Conservation (phyloP, 2,113 vertebrate species). For the Austrofundulus limnaeus region DNA sequence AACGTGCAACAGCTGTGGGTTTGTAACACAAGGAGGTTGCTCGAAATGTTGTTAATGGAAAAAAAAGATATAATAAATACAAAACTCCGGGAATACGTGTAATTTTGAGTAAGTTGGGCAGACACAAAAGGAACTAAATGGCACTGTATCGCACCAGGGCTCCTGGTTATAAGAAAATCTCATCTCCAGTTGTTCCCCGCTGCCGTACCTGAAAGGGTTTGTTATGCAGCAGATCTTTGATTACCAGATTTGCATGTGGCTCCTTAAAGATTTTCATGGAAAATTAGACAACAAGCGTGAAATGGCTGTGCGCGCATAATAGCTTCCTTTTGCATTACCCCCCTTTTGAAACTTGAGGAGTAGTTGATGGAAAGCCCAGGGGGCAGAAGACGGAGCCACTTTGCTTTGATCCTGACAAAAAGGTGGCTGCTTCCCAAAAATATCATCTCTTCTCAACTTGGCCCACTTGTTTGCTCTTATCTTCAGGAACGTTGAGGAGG, state of each 20-base stretch:
- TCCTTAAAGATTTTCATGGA: conserved; percentile 34
- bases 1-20: conserved; percentile 34
- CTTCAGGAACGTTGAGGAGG: conserved; percentile 59
- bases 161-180: conserved; percentile 9
- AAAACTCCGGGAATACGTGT: conserved; percentile 1
- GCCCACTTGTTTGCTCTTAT: conserved; percentile 73
- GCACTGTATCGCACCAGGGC: neutral
- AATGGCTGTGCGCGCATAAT: conserved; percentile 23
- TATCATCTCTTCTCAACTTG: conserved; percentile 62
- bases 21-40: conserved; percentile 17
- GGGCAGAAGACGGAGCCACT: conserved; percentile 54
- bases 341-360: conserved; percentile 52
- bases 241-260: conserved; percentile 29
- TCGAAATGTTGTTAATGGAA: conserved; percentile 32
- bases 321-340: conserved; percentile 47
- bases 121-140: conserved; percentile 20
- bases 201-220: conserved; percentile 4
- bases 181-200: neutral
- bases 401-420: conserved; percentile 69
- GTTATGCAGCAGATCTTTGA: conserved; percentile 23
- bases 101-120: neutral
- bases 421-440: conserved; percentile 66
- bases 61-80: conserved; percentile 19
- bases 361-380: conserved; percentile 58
- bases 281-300: conserved; percentile 31